Evolutionary conservation across 2,797 vertebrate species (phyloP).

Genomic region (Capromys pilorides): DNA sequence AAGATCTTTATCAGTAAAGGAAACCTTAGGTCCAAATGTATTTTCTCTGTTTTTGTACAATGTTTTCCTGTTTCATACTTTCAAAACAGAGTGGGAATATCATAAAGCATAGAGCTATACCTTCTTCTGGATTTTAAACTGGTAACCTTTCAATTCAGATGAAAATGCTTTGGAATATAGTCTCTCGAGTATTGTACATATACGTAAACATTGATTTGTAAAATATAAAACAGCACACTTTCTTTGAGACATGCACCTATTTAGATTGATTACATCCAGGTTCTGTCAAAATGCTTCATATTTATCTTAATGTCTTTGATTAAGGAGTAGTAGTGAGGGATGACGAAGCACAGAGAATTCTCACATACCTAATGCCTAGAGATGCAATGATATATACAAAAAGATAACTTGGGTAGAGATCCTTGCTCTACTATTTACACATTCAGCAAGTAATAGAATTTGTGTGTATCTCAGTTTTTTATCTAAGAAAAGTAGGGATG

Average conservation of each 20-base stretch:
- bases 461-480: constrained; percentile 16
- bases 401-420: constrained; percentile 23
- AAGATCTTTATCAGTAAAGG: neutral
- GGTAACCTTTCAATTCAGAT: neutral
- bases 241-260: constrained; percentile 18
- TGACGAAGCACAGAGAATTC: neutral
- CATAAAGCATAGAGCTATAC: neutral
- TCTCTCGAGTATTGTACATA: constrained; percentile 17
- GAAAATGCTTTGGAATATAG: constrained; percentile 29
- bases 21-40: constrained; percentile 17
- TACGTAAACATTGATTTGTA: constrained; percentile 3
- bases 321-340: neutral
- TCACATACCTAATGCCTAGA: neutral
- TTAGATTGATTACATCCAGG: neutral
- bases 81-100: constrained; percentile 5
- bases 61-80: constrained; percentile 36
- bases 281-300: neutral
- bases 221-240: constrained; percentile 31
- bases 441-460: neutral
- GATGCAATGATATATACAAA: neutral
- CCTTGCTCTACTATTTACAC: neutral
- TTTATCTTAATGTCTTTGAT: neutral
- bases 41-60: constrained; percentile 31
- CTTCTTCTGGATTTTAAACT: constrained; percentile 43
- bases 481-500: constrained; percentile 21